Conservation (phyloP, 1,140 invertebrate species). For the Heliconius nattereri region DNA sequence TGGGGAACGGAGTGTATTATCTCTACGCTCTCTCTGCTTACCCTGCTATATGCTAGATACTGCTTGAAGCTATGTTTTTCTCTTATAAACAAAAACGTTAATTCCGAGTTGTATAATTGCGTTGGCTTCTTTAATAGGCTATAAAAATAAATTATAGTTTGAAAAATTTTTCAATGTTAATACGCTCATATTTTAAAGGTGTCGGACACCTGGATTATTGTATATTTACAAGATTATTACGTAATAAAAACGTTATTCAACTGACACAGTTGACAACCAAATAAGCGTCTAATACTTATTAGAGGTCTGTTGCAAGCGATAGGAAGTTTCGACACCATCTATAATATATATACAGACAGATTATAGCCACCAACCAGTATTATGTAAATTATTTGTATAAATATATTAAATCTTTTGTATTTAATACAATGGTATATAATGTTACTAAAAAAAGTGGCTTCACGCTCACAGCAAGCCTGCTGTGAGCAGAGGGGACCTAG, state of each 20-base stretch:
- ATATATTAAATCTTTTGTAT: neutral
- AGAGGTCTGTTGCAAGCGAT: conserved; percentile 63
- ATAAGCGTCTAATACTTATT: conserved; percentile 58
- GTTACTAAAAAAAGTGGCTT: no score
- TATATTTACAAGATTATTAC: conserved; percentile 61
- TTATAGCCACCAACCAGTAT: conserved; percentile 51
- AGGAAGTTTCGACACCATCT: conserved; percentile 70
- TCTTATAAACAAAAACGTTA: neutral
- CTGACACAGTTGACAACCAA: conserved; percentile 63
- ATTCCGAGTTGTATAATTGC: neutral
- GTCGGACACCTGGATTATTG: conserved; percentile 44
- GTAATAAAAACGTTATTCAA: conserved; percentile 71
- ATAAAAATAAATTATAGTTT: conserved; percentile 20
- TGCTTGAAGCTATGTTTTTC: no score
- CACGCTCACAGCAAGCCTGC: no score
- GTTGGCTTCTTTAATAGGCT: neutral
- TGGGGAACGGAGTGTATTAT: no score
- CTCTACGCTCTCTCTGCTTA: no score
- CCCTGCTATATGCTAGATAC: no score
- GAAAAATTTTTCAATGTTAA: conserved; percentile 40
- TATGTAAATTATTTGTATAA: conserved; percentile 58
- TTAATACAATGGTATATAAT: no score
- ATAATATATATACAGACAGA: conserved; percentile 33
- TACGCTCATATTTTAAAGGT: conserved; percentile 40
- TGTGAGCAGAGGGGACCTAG: no score